Conservation (phyloP, 2,113 vertebrate genomes). For the Nematolebias whitei region DNA sequence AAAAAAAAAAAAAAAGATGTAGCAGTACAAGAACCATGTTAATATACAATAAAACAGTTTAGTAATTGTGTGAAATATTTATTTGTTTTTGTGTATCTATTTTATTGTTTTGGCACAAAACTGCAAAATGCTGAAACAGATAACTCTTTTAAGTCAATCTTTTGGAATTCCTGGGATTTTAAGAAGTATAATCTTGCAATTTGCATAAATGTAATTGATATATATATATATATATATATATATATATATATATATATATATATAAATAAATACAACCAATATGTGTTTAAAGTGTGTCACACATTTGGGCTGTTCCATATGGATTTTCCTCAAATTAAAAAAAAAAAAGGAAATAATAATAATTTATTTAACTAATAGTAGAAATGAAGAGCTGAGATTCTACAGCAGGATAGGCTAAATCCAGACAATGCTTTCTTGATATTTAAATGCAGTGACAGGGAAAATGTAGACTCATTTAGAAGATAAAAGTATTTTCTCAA, state of each 20-base stretch:
- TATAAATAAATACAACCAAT: background rate
- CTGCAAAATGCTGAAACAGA: background rate
- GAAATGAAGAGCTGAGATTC: constrained; percentile 17
- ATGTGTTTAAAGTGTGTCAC: background rate
- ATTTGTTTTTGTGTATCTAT: too few species aligned
- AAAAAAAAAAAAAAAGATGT: too few species aligned
- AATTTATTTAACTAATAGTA: constrained; percentile 21
- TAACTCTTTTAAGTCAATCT: background rate
- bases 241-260: too few species aligned
- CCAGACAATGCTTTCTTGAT: constrained; percentile 25
- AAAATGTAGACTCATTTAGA: constrained; percentile 41
- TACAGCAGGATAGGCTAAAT: constrained; percentile 12
- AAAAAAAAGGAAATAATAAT: background rate
- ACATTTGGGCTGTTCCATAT: constrained; percentile 21
- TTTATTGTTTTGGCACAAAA: too few species aligned
- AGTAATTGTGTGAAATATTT: too few species aligned
- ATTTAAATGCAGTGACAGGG: constrained; percentile 27
- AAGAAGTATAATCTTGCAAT: background rate
- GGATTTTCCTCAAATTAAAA: too few species aligned
- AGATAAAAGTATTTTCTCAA: constrained; percentile 18
- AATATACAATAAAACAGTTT: background rate
- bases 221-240: too few species aligned
- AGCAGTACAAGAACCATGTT: background rate
- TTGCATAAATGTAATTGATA: background rate
- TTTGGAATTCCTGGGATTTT: background rate